Percentiles rank a stretch among this genome's conserved stretches.
Evolutionary conservation across 35 echinoderm and acorn worm species (phyloP).

Genomic region (Strongylocentrotus purpuratus): DNA sequence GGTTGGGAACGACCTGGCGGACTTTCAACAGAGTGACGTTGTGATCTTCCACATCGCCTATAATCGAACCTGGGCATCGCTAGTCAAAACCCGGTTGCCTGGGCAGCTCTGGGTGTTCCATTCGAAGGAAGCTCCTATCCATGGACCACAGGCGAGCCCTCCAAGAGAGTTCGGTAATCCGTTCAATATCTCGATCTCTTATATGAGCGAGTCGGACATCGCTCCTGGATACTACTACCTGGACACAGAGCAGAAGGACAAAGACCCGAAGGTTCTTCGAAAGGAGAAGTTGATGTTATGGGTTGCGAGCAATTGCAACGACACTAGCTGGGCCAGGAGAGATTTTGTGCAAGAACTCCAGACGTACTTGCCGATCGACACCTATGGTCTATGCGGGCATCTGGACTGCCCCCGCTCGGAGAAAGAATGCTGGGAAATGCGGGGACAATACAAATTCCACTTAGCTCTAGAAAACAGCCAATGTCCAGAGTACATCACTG

Average conservation of each 20-base stretch:
- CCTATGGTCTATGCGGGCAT: constrained; percentile 62
- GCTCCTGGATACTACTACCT: constrained; percentile 62
- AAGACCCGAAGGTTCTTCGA: background rate
- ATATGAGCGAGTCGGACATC: constrained; percentile 55
- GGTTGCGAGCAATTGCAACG: constrained; percentile 40
- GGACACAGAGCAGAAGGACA: background rate
- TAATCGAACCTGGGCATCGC: background rate
- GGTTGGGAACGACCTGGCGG: background rate
- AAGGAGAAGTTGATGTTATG: constrained; percentile 41
- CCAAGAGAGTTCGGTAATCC: constrained; percentile 51
- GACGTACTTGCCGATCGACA: constrained; percentile 33
- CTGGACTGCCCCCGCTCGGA: constrained; percentile 32
- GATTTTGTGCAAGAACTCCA: background rate
- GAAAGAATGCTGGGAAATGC: background rate
- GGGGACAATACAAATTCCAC: constrained; percentile 54
- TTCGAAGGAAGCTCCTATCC: constrained; percentile 57
- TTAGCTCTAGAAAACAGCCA: constrained; percentile 70
- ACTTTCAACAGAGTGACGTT: background rate
- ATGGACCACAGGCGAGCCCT: constrained; percentile 52
- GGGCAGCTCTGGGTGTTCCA: constrained; percentile 80
- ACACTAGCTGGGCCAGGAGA: background rate
- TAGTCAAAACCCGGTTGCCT: background rate
- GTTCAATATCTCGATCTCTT: constrained; percentile 59
- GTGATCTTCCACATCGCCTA: background rate
- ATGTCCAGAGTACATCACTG: constrained; percentile 74